Evolutionary conservation across 1,140 invertebrate species (phyloP).

Genomic region (Eciton burchellii): DNA sequence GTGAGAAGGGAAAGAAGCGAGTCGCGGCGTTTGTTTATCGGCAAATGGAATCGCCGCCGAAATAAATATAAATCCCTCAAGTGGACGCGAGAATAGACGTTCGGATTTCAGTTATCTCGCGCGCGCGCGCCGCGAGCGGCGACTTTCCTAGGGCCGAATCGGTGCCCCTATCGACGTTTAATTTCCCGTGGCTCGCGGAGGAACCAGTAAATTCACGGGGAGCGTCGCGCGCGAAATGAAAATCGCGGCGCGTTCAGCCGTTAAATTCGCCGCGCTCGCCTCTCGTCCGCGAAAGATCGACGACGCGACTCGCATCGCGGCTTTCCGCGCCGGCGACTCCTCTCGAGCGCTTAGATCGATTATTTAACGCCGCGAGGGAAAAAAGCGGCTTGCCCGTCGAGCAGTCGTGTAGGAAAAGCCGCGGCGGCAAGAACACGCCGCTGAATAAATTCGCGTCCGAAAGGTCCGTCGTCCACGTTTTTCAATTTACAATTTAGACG

Average conservation of each 20-base stretch:
- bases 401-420: not conserved
- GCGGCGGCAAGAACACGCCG: not conserved
- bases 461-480: slow-evolving; percentile 8
- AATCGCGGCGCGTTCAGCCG: slow-evolving; percentile 54
- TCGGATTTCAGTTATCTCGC: slow-evolving; percentile 69
- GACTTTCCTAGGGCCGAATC: slow-evolving; percentile 61
- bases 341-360: slow-evolving; percentile 25
- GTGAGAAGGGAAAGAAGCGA: no score
- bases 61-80: slow-evolving; percentile 38
- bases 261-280: slow-evolving; percentile 31
- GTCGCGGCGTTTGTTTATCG: slow-evolving; percentile 5
- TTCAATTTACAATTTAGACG: not conserved
- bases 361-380: slow-evolving; percentile 38
- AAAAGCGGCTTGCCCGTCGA: slow-evolving; percentile 9
- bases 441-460: slow-evolving; percentile 4
- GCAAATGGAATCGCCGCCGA: slow-evolving; percentile 50
- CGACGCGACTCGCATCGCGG: slow-evolving; percentile 13
- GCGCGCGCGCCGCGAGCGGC: not conserved
- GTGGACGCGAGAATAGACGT: slow-evolving; percentile 57
- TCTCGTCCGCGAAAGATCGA: slow-evolving; percentile 18
- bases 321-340: slow-evolving; percentile 36
- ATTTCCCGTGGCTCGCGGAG: slow-evolving; percentile 66
- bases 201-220: slow-evolving; percentile 68
- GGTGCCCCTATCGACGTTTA: slow-evolving; percentile 71
- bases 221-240: slow-evolving; percentile 43